phyloP scores from a whole-genome alignment of 2,888 invertebrate species.

The Eupithecia abbreviata region DNA sequence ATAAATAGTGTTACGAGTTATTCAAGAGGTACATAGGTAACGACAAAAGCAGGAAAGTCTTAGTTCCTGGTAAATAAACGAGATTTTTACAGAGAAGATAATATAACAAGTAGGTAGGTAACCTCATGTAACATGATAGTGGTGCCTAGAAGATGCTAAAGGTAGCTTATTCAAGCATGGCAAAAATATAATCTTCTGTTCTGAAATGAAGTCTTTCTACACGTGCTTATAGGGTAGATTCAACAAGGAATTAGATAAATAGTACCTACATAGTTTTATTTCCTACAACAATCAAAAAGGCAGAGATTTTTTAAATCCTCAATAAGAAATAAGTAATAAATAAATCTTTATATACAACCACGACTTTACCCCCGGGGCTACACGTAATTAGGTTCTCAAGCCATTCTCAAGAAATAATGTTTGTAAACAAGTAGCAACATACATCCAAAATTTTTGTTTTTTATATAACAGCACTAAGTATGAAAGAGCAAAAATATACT shows the following conservation, averaged over 20 bases:
- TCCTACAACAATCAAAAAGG: not conserved
- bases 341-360: not conserved
- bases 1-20: not conserved
- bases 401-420: not conserved
- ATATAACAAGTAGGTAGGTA: not conserved
- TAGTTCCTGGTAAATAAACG: not conserved
- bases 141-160: not conserved
- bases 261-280: not conserved
- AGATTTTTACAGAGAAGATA: not conserved
- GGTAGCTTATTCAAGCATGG: not conserved
- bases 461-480: not conserved
- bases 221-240: not conserved
- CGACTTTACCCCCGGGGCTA: not conserved
- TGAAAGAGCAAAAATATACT: not conserved
- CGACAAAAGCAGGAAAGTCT: not conserved
- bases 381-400: not conserved
- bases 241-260: not conserved
- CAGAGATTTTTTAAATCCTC: not conserved
- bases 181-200: not conserved
- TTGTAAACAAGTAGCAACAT: not conserved
- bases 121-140: not conserved
- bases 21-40: not conserved
- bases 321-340: not conserved
- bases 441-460: not conserved
- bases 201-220: not conserved